Evolutionary conservation across 2,113 vertebrate species (phyloP).

Genomic region (Geococcyx californianus): DNA sequence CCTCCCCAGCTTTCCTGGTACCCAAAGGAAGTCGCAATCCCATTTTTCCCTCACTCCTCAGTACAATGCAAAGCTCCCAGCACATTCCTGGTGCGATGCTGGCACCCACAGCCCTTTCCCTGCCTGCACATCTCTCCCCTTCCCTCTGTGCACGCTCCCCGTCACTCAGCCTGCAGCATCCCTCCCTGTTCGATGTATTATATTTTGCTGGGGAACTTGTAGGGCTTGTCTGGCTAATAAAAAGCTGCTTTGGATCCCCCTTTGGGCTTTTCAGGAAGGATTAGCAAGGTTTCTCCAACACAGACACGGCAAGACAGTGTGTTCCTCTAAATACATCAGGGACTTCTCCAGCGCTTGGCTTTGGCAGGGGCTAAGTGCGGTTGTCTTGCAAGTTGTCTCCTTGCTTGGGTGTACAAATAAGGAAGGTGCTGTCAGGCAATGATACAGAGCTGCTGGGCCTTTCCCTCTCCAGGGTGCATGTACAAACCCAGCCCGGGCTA

Average conservation of each 20-base stretch:
- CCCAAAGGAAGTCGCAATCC: fast-evolving
- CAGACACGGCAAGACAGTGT: slow-evolving; percentile 48
- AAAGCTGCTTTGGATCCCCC: slow-evolving; percentile 61
- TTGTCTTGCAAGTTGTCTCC: slow-evolving; percentile 48
- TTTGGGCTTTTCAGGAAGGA: slow-evolving; percentile 64
- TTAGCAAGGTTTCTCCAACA: slow-evolving; percentile 61
- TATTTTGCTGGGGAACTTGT: slow-evolving; percentile 23
- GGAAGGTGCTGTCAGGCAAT: slow-evolving; percentile 28
- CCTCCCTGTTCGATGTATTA: background rate
- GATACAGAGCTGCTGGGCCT: background rate
- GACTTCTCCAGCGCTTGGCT: background rate
- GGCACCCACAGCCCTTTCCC: background rate
- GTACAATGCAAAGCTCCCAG: background rate
- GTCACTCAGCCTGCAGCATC: background rate
- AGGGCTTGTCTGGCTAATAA: slow-evolving; percentile 65
- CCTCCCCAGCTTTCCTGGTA: too few relatives aligned
- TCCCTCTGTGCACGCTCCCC: background rate
- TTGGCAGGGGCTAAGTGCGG: slow-evolving; percentile 49
- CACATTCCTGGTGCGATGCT: background rate
- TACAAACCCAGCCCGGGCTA: background rate
- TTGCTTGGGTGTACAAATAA: background rate
- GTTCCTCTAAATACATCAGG: slow-evolving; percentile 60
- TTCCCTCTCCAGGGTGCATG: background rate
- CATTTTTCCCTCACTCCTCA: fast-evolving
- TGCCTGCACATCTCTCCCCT: background rate